Evolutionary conservation across 2,888 invertebrate genomes (phyloP).

Genomic region (Drosophila anceps): DNA sequence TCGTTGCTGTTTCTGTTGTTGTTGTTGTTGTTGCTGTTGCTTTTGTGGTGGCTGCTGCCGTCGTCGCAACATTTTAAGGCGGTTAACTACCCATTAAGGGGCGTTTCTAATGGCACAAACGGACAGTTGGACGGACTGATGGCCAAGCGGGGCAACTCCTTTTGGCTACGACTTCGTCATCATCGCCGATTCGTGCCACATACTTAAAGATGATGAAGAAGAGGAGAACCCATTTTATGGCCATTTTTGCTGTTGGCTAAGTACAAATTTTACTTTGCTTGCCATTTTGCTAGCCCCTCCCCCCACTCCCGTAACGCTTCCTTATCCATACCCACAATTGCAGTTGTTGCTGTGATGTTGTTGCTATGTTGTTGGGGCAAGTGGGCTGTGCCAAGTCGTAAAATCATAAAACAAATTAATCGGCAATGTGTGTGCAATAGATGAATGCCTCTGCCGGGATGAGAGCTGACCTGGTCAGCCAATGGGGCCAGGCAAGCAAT

Average conservation of each 20-base stretch:
- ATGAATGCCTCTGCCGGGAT: slow-evolving; percentile 14
- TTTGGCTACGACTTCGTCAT: slow-evolving; percentile 46
- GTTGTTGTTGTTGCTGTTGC: slow-evolving; percentile 11
- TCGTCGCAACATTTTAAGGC: slow-evolving; percentile 71
- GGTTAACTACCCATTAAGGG: slow-evolving; percentile 82
- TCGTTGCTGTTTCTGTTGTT: slow-evolving; percentile 38
- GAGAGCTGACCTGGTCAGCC: slow-evolving; percentile 45
- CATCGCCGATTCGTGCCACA: slow-evolving; percentile 66
- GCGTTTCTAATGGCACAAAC: slow-evolving; percentile 78
- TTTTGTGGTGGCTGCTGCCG: slow-evolving; percentile 34
- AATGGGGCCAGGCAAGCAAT: slow-evolving; percentile 8
- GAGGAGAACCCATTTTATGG: slow-evolving; percentile 66
- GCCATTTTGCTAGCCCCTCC: slow-evolving; percentile 28
- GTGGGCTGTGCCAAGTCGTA: slow-evolving; percentile 68
- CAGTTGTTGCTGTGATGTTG: slow-evolving; percentile 6
- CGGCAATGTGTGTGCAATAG: slow-evolving; percentile 45
- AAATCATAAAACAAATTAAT: slow-evolving; percentile 81
- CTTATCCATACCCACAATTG: slow-evolving; percentile 31
- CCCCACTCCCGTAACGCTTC: neutral
- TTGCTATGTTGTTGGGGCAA: slow-evolving; percentile 15
- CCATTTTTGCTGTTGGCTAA: slow-evolving; percentile 73
- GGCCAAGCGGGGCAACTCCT: slow-evolving; percentile 47
- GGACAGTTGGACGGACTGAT: slow-evolving; percentile 13
- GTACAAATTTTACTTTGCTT: slow-evolving; percentile 60
- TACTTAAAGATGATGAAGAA: slow-evolving; percentile 60